These are phyloP conservation scores for Montifringilla adamsi DNA, from an alignment of 2,113 vertebrate genomes.

Conservation along the genomic window DNA sequence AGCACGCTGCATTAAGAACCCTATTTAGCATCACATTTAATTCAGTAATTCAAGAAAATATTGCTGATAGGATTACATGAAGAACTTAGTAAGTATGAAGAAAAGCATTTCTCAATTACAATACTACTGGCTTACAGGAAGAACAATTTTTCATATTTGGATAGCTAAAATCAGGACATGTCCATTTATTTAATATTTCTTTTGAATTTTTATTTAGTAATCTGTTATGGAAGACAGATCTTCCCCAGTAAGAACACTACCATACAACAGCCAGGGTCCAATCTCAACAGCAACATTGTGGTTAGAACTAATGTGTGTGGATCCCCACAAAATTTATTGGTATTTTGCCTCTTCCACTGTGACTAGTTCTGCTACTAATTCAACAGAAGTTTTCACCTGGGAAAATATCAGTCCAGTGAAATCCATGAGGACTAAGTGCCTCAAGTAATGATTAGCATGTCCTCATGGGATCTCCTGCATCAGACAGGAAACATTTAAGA, in stretches of 20 bases:
- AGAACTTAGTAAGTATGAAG: neutral
- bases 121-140: neutral
- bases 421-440: neutral
- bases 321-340: neutral
- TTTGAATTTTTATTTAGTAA: neutral
- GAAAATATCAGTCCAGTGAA: neutral
- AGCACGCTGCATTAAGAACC: neutral
- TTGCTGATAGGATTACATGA: neutral
- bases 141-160: neutral
- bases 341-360: neutral
- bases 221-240: neutral
- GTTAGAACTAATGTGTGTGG: neutral
- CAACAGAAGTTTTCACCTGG: neutral
- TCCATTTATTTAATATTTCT: neutral
- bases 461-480: neutral
- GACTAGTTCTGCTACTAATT: neutral
- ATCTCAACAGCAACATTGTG: neutral
- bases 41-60: slow-evolving; percentile 11
- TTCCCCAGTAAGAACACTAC: neutral
- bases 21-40: slow-evolving; percentile 4
- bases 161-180: neutral
- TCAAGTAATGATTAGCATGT: neutral
- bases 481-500: neutral
- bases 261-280: neutral
- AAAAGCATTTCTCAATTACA: neutral